These are phyloP conservation scores for Scaptomyza graminum DNA, from an alignment of 1,140 invertebrate genomes.

Conservation along the genomic window DNA sequence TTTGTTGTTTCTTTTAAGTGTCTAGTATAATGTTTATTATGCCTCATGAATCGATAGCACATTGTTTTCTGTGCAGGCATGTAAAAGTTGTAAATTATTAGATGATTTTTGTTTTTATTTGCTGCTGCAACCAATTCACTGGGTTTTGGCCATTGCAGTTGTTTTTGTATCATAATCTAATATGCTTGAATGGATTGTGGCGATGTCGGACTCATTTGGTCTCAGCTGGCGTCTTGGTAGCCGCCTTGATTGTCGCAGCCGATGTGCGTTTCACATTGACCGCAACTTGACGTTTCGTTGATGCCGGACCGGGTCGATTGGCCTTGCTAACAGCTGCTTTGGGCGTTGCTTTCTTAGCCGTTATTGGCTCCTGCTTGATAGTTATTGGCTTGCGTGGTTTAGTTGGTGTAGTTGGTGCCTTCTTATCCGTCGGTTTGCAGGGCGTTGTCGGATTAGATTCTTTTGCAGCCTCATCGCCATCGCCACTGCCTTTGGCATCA, in stretches of 20 bases:
- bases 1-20: constrained; percentile 44
- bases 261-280: constrained; percentile 69
- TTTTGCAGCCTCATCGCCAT: constrained; percentile 43
- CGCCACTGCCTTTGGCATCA: constrained; percentile 56
- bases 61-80: constrained; percentile 42
- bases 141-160: constrained; percentile 57
- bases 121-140: constrained; percentile 62
- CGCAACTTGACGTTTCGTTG: constrained; percentile 67
- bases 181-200: constrained; percentile 23
- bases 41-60: constrained; percentile 33
- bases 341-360: constrained; percentile 50
- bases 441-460: constrained; percentile 34
- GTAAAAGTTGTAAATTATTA: constrained; percentile 45
- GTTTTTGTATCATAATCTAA: constrained; percentile 1
- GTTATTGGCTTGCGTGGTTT: constrained; percentile 33
- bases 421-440: constrained; percentile 53
- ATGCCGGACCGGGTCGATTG: constrained; percentile 56
- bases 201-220: constrained; percentile 51
- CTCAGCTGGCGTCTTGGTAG: constrained; percentile 52
- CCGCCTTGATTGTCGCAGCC: constrained; percentile 52
- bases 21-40: constrained; percentile 62
- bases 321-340: constrained; percentile 50
- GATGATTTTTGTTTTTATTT: constrained; percentile 47
- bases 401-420: constrained; percentile 23
- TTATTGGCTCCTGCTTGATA: constrained; percentile 25